Percentiles rank a stretch among this genome's conserved stretches.
phyloP scores from a whole-genome alignment of 2,888 invertebrate species.

The Sinopyrophorus schimmeli region DNA sequence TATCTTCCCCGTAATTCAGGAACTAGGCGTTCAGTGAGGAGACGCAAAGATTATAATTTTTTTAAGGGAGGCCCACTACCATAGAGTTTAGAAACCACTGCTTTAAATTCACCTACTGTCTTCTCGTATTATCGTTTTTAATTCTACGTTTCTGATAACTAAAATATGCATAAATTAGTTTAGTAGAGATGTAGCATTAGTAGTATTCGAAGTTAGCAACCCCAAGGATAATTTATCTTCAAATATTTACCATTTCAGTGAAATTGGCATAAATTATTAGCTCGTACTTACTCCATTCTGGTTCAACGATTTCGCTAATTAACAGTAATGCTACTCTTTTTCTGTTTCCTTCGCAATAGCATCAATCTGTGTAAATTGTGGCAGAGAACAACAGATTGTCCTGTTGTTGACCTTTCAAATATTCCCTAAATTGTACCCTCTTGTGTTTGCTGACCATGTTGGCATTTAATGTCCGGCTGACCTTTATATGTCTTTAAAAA shows the following conservation, averaged over 20 bases:
- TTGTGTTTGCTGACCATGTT: constrained; percentile 36
- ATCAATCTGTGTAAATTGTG: constrained; percentile 36
- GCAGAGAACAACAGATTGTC: constrained; percentile 38
- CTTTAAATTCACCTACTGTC: too few relatives aligned
- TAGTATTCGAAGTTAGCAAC: constrained; percentile 4
- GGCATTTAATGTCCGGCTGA: constrained; percentile 38
- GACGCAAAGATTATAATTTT: too few relatives aligned
- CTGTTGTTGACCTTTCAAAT: constrained; percentile 23
- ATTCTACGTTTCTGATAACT: too few relatives aligned
- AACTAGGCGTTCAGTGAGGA: too few relatives aligned
- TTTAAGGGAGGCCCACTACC: too few relatives aligned
- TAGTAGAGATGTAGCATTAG: constrained; percentile 6
- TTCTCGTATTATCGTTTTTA: too few relatives aligned
- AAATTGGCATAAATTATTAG: constrained; percentile 13
- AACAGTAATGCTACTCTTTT: constrained; percentile 14
- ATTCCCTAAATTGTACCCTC: constrained; percentile 27
- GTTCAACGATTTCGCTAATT: constrained; percentile 15
- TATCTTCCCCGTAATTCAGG: too few relatives aligned
- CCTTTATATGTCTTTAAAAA: constrained; percentile 39
- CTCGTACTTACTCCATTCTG: constrained; percentile 17
- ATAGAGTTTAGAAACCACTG: too few relatives aligned
- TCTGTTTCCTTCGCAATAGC: constrained; percentile 6
- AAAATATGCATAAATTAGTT: constrained; percentile 12
- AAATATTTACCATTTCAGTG: constrained; percentile 5
- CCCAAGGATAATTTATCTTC: constrained; percentile 11